Percentiles rank a stretch among this genome's conserved stretches.
phyloP scores from a whole-genome alignment of 2,888 invertebrate genomes.

The Sminthurides aquaticus region DNA sequence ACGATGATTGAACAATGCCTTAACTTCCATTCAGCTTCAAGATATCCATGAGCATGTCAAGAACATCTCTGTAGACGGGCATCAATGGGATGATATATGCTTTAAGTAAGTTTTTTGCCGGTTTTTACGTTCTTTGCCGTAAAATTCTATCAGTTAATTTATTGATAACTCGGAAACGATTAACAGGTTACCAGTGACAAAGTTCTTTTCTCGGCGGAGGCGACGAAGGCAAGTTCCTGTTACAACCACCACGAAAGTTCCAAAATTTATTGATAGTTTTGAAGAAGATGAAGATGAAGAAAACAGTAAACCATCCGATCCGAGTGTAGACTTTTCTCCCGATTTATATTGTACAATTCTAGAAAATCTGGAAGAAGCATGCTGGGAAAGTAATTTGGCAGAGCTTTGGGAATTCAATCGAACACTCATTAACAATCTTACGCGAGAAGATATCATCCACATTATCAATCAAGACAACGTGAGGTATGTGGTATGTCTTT shows the following conservation, averaged over 20 bases:
- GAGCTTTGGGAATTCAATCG: slow-evolving; percentile 45
- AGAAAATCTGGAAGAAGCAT: slow-evolving; percentile 39
- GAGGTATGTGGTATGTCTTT: no score
- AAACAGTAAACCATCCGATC: slow-evolving; percentile 27
- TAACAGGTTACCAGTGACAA: slow-evolving; percentile 37
- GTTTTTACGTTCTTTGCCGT: neutral
- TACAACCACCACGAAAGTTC: neutral
- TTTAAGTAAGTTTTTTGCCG: slow-evolving; percentile 31
- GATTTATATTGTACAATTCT: slow-evolving; percentile 42
- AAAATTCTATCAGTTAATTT: neutral
- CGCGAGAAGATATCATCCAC: slow-evolving; percentile 42
- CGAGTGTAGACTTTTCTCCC: slow-evolving; percentile 29
- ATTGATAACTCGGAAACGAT: slow-evolving; percentile 1
- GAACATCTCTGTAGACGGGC: slow-evolving; percentile 13
- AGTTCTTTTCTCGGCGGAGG: slow-evolving; percentile 22
- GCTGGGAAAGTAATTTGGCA: slow-evolving; percentile 44
- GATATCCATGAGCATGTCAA: slow-evolving; percentile 31
- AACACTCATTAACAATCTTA: slow-evolving; percentile 33
- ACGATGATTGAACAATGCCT: no score
- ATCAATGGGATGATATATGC: slow-evolving; percentile 38
- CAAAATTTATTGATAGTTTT: slow-evolving; percentile 12
- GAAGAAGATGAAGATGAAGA: slow-evolving; percentile 21
- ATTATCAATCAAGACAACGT: slow-evolving; percentile 40
- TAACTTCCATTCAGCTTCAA: slow-evolving; percentile 26
- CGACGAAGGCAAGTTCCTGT: slow-evolving; percentile 12